Conservation (phyloP, 2,113 vertebrate genomes). For the Macquaria ambigua region DNA sequence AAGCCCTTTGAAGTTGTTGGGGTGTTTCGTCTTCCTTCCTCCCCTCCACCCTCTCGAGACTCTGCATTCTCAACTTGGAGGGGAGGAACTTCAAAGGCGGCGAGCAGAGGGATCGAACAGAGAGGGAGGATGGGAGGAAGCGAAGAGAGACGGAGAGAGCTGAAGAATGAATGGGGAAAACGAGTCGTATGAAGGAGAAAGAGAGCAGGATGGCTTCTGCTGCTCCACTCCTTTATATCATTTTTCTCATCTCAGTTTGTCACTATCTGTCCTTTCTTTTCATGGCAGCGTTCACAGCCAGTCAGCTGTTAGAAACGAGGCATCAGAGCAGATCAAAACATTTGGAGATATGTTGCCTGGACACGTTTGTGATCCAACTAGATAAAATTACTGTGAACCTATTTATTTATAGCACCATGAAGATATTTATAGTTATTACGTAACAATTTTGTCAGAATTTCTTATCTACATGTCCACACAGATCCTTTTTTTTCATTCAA, state of each 20-base stretch:
- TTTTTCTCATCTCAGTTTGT: conserved; percentile 34
- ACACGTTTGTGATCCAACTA: conserved; percentile 40
- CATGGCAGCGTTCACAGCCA: conserved; percentile 4
- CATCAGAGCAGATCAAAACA: conserved; percentile 48
- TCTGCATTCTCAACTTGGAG: conserved; percentile 56
- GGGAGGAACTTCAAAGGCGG: conserved; percentile 66
- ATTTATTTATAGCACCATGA: conserved; percentile 64
- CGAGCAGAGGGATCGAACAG: conserved; percentile 41
- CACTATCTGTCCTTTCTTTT: conserved; percentile 36
- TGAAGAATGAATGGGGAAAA: conserved; percentile 34
- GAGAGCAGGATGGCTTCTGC: conserved; percentile 1
- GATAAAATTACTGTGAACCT: conserved; percentile 28
- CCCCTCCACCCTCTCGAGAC: conserved; percentile 36
- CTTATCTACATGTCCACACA: conserved; percentile 51
- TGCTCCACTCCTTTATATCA: conserved; percentile 6
- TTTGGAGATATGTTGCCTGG: conserved; percentile 8
- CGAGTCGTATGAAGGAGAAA: neutral
- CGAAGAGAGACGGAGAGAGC: conserved; percentile 7
- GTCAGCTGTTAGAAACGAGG: conserved; percentile 36
- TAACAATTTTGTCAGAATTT: conserved; percentile 65
- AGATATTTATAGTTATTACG: conserved; percentile 69
- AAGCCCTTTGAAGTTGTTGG: conserved; percentile 70
- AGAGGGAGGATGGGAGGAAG: conserved; percentile 20
- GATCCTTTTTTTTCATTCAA: conserved; percentile 37
- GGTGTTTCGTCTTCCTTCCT: conserved; percentile 52